Conservation (phyloP, 2,113 vertebrate species). For the Phycodurus eques region DNA sequence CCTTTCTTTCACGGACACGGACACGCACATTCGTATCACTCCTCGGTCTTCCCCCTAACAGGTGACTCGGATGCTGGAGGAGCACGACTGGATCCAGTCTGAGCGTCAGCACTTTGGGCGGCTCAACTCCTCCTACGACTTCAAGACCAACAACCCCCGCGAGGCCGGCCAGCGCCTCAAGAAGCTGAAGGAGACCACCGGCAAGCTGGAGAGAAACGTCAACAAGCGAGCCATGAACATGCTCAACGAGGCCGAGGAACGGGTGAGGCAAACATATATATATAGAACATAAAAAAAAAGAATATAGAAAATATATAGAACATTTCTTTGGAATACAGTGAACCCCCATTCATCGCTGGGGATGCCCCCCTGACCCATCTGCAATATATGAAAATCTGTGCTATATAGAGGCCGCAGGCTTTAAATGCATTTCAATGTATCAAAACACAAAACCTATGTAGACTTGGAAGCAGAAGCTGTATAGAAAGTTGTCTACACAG, state of each 20-base stretch:
- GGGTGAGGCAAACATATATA: constrained; percentile 63
- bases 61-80: constrained; percentile 85
- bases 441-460: no score
- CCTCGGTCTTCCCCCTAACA: constrained; percentile 38
- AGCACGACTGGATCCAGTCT: constrained; percentile 90
- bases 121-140: constrained; percentile 87
- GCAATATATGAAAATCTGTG: no score
- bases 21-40: no score
- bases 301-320: neutral
- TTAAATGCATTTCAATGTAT: no score
- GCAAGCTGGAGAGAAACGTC: constrained; percentile 80
- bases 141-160: constrained; percentile 80
- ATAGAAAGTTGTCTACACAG: no score
- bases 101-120: constrained; percentile 88
- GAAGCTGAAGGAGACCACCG: constrained; percentile 80
- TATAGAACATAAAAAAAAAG: neutral
- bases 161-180: constrained; percentile 83
- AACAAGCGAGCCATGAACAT: constrained; percentile 87
- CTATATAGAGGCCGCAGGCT: no score
- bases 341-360: no score
- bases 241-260: constrained; percentile 86
- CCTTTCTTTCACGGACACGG: neutral
- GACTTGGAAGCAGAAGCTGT: no score
- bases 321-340: no score
- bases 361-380: no score